Percentiles rank a stretch among this genome's conserved stretches.
Conservation (phyloP, 2,888 invertebrate species). For the Agonopterix arenella region DNA sequence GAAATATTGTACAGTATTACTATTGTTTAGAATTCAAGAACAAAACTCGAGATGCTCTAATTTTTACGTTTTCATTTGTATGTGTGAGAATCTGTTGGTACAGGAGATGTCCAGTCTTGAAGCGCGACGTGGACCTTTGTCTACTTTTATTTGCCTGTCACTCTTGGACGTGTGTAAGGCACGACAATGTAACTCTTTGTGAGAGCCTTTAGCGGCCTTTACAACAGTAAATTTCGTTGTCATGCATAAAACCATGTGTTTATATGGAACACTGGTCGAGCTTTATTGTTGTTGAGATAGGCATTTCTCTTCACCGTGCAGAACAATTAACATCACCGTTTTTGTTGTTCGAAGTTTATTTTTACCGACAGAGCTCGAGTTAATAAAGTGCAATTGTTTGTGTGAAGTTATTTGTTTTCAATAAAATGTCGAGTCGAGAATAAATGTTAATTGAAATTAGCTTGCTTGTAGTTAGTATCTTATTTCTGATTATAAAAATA, state of each 20-base stretch:
- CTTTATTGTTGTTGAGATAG: slow-evolving; percentile 26
- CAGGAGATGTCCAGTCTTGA: background rate
- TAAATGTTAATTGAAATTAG: no score
- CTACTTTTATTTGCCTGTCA: slow-evolving; percentile 70
- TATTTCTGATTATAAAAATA: no score
- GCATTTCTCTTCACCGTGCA: slow-evolving; percentile 13
- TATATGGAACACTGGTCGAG: slow-evolving; percentile 38
- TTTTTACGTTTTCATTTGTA: slow-evolving; percentile 3
- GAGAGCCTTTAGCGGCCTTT: slow-evolving; percentile 52
- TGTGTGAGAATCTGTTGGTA: slow-evolving; percentile 12
- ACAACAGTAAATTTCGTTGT: slow-evolving; percentile 63
- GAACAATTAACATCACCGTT: slow-evolving; percentile 30
- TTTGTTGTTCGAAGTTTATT: slow-evolving; percentile 22
- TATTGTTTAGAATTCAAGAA: slow-evolving; percentile 25
- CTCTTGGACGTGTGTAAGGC: slow-evolving; percentile 55
- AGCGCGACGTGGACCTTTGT: slow-evolving; percentile 40
- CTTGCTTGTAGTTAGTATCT: no score
- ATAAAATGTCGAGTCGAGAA: no score
- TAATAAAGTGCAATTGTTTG: slow-evolving; percentile 19
- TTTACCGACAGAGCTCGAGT: slow-evolving; percentile 12
- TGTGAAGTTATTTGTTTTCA: no score
- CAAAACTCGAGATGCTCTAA: slow-evolving; percentile 25
- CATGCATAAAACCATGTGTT: slow-evolving; percentile 62
- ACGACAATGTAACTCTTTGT: slow-evolving; percentile 64
- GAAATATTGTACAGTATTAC: slow-evolving; percentile 32